phyloP scores from a whole-genome alignment of 2,888 invertebrate species.

The Ernsta delagoae region DNA sequence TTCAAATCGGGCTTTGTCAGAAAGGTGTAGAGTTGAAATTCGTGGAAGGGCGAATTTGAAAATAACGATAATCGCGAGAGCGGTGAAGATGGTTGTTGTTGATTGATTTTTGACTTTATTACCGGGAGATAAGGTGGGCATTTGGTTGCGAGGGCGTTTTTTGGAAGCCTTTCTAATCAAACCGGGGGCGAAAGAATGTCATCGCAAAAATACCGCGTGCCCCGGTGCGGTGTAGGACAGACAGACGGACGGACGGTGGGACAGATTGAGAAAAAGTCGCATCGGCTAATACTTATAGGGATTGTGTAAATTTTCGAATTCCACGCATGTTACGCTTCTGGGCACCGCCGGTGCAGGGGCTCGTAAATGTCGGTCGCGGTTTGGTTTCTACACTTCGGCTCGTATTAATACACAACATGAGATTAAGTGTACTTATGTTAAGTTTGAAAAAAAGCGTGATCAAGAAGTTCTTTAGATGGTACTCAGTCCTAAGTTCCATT shows the following conservation, averaged over 20 bases:
- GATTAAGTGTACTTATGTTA: no score
- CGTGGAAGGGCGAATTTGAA: conserved; percentile 28
- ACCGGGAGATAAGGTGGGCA: not conserved
- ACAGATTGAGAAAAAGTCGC: conserved; percentile 67
- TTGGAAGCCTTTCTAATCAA: conserved; percentile 66
- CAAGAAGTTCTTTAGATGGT: no score
- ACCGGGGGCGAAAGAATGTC: conserved; percentile 68
- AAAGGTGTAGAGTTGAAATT: conserved; percentile 31
- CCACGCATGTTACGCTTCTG: conserved; percentile 52
- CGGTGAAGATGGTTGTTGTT: conserved; percentile 2
- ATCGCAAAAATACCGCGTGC: conserved; percentile 62
- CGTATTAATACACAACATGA: no score
- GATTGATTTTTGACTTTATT: not conserved
- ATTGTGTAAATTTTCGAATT: conserved; percentile 80
- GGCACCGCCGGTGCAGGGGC: conserved; percentile 47
- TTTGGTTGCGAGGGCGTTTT: conserved; percentile 1
- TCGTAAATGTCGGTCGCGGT: conserved; percentile 40
- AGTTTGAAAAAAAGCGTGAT: no score
- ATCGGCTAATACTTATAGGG: conserved; percentile 72
- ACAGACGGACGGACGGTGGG: conserved; percentile 50
- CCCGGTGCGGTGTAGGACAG: conserved; percentile 47
- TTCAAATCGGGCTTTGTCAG: conserved; percentile 24
- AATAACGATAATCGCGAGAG: conserved; percentile 27
- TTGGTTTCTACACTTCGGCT: no score
- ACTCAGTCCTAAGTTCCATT: no score